These are phyloP conservation scores for Drosophila cyrtoloma DNA, from an alignment of 2,888 invertebrate genomes.

Conservation along the genomic window DNA sequence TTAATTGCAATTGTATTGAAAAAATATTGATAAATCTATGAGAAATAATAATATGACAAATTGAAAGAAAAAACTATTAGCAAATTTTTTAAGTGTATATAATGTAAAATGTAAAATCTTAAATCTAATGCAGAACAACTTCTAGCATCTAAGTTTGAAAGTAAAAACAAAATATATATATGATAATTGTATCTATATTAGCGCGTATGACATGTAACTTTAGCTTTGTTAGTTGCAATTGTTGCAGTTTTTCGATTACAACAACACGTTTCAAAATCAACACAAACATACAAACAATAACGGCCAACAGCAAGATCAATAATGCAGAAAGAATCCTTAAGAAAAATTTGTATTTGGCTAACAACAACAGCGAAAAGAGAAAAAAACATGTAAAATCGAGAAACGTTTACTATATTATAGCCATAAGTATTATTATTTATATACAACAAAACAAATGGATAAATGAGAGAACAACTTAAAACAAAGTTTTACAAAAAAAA, in stretches of 20 bases:
- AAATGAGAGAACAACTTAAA: slow-evolving; percentile 78
- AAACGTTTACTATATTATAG: slow-evolving; percentile 80
- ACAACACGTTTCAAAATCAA: slow-evolving; percentile 32
- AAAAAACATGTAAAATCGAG: slow-evolving; percentile 59
- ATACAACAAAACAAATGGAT: slow-evolving; percentile 68
- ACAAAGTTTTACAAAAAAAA: slow-evolving; percentile 81
- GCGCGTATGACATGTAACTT: slow-evolving; percentile 67
- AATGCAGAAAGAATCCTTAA: slow-evolving; percentile 31
- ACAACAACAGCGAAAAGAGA: slow-evolving; percentile 24
- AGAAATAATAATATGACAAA: slow-evolving; percentile 49
- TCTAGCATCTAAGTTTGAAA: slow-evolving; percentile 52
- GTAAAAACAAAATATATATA: slow-evolving; percentile 32
- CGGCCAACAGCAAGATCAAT: slow-evolving; percentile 52
- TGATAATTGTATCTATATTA: slow-evolving; percentile 62
- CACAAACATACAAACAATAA: slow-evolving; percentile 7
- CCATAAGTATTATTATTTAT: slow-evolving; percentile 84
- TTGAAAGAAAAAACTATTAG: slow-evolving; percentile 68
- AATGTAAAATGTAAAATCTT: slow-evolving; percentile 62
- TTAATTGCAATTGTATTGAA: slow-evolving; percentile 64
- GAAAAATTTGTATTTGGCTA: slow-evolving; percentile 28
- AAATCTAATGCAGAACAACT: slow-evolving; percentile 53
- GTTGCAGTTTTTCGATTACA: slow-evolving; percentile 76
- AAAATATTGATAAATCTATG: slow-evolving; percentile 36
- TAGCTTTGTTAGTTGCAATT: slow-evolving; percentile 79
- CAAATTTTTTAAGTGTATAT: slow-evolving; percentile 79